These are phyloP conservation scores for Megaceryle maxima DNA, from an alignment of 2,113 vertebrate species.

Conservation along the genomic window DNA sequence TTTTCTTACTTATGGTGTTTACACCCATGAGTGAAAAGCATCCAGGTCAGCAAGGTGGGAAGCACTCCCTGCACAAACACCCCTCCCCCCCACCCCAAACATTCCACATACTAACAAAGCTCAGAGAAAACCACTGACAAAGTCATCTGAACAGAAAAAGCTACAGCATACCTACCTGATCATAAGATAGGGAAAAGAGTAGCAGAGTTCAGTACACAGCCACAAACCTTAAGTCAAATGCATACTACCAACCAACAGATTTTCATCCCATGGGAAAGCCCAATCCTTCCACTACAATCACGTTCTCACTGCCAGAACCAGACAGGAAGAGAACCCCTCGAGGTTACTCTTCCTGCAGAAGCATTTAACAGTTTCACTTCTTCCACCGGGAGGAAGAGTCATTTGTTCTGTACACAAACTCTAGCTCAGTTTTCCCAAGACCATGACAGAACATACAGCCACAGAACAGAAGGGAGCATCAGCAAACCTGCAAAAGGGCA, in stretches of 20 bases:
- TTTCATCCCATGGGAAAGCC: background rate
- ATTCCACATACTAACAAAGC: background rate
- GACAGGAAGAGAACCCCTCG: background rate
- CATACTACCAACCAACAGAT: background rate
- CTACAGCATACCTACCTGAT: slow-evolving; percentile 8
- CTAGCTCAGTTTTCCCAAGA: background rate
- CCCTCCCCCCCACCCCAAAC: background rate
- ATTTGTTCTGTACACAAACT: background rate
- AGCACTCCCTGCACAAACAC: background rate
- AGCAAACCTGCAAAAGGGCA: background rate
- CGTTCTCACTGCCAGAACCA: background rate
- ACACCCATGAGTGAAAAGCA: background rate
- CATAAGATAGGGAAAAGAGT: background rate
- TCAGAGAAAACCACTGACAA: background rate
- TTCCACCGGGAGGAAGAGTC: background rate
- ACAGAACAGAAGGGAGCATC: background rate
- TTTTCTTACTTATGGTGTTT: background rate
- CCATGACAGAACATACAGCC: background rate
- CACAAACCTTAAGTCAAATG: background rate
- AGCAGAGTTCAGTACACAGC: background rate
- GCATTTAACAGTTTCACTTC: background rate
- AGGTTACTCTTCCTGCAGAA: background rate
- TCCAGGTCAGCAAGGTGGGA: background rate
- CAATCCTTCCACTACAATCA: background rate
- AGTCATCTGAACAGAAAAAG: background rate